Base-by-base conservation (phyloP, 2,113 vertebrate genomes). In the Circaetus cinerascens region DNA sequence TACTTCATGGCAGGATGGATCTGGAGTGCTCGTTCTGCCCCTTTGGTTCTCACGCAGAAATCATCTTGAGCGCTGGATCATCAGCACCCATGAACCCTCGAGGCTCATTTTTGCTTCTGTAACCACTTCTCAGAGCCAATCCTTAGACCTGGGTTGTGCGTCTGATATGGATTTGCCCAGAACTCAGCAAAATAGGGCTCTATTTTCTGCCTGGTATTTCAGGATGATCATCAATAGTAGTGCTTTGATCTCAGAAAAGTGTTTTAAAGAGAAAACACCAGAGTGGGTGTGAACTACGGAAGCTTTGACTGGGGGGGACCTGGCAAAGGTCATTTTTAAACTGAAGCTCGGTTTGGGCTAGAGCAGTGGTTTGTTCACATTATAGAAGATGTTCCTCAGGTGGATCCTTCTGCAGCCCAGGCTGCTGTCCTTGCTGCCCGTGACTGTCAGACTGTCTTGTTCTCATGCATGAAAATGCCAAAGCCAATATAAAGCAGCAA, bases 1-100 rank as follows among this genome's bases (percentile, higher is more conserved):
- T 30, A 1, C 10, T 22, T 26, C 23, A 4, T 25, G 53, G 30
- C 40, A 41, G 40, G 30, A 13, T 40, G 43, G 36, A 4, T 27
- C 51, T 50, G 46, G 53, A 34, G 29, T 15, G 20, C 10, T 48
- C 1, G 0, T 48, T 48, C n/a, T 43, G 40, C 45, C 15, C 67
- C 36, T 48, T 60, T 9, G 34, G 36, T 55, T 32, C 34, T 68
- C 19, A 8, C 0, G 2, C 45, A 64, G 6, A 8, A 40, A 6
- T 15, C 20, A 12, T 22, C 22, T 26, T 2, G 0, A 66, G 51
- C 0, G 1, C 51, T 27, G 30, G 11, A 13, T 40, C 22, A 3
- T 15, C 25, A 29, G 45, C 63, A 57, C 8, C 21, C 6, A 2
- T 9, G 29, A 38, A 36, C 13, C 10, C 48, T 20, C 1, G 1